Evolutionary conservation across 2,888 invertebrate species (phyloP).

Genomic region (Griposia aprilina): DNA sequence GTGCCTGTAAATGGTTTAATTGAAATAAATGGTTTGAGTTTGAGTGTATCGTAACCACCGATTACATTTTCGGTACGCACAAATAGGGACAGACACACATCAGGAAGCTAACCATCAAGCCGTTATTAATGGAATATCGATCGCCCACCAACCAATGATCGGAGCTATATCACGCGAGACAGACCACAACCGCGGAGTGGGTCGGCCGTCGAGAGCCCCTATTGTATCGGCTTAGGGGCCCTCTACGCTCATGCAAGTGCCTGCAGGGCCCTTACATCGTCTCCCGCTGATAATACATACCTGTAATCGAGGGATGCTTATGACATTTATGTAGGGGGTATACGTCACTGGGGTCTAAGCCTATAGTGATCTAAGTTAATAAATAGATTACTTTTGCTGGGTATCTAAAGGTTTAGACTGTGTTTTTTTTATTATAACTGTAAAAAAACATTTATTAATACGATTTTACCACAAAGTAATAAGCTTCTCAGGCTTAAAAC

Average conservation of each 20-base stretch:
- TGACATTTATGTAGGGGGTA: slow-evolving; percentile 27
- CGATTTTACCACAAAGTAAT: slow-evolving; percentile 22
- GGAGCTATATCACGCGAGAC: slow-evolving; percentile 58
- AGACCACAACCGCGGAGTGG: slow-evolving; percentile 55
- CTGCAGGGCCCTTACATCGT: slow-evolving; percentile 49
- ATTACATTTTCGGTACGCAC: slow-evolving; percentile 18
- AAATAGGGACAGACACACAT: slow-evolving; percentile 33
- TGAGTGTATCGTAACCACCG: slow-evolving; percentile 16
- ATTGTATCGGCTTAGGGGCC: slow-evolving; percentile 57
- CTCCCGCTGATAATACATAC: slow-evolving; percentile 42
- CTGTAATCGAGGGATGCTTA: slow-evolving; percentile 41
- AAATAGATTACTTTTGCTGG: not conserved
- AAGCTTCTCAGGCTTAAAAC: slow-evolving; percentile 13
- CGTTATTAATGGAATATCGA: slow-evolving; percentile 62
- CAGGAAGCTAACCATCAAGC: slow-evolving; percentile 39
- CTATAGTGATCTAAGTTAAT: not conserved
- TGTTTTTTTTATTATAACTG: not conserved
- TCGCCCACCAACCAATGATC: slow-evolving; percentile 42
- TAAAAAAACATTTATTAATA: not conserved
- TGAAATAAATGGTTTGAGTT: no score
- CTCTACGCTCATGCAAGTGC: slow-evolving; percentile 53
- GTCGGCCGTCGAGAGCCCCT: slow-evolving; percentile 57
- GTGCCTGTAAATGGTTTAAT: no score
- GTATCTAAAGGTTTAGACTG: not conserved
- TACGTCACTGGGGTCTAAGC: not conserved